phyloP scores from a whole-genome alignment of 2,888 invertebrate genomes.

The Machimus atricapillus region DNA sequence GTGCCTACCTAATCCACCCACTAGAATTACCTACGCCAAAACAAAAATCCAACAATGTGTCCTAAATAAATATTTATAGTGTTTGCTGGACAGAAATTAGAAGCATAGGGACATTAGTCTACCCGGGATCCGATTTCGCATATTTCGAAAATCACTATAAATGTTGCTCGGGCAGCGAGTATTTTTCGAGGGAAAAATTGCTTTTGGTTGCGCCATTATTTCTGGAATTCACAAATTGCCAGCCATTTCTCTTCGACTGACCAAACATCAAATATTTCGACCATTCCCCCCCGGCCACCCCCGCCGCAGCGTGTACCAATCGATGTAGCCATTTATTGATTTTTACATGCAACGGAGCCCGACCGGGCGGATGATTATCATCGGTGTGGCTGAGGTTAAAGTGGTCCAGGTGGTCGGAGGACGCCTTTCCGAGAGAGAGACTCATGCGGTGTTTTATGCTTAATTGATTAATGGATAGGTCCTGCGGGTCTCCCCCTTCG shows the following conservation, averaged over 20 bases:
- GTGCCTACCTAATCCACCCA: not conserved
- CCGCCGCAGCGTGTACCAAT: not conserved
- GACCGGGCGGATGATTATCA: not conserved
- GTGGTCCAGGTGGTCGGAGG: constrained; percentile 32
- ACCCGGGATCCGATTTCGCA: not conserved
- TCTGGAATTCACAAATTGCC: constrained; percentile 38
- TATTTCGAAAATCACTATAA: constrained; percentile 13
- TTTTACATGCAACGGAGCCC: constrained; percentile 31
- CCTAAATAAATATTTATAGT: constrained; percentile 32
- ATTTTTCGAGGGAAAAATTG: constrained; percentile 8
- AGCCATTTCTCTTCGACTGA: constrained; percentile 33
- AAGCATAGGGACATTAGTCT: not conserved
- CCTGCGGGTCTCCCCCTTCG: not conserved
- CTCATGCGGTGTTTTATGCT: not conserved
- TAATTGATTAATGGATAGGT: constrained; percentile 21
- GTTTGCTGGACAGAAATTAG: constrained; percentile 6
- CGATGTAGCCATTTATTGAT: constrained; percentile 36
- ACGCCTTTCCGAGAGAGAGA: not conserved
- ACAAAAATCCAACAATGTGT: not conserved
- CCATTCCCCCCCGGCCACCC: not conserved
- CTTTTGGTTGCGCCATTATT: constrained; percentile 24
- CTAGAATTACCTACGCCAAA: not conserved
- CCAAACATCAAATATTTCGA: constrained; percentile 37
- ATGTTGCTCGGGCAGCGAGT: not conserved
- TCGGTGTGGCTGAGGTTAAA: constrained; percentile 17